These are phyloP conservation scores for Manis pentadactyla DNA, from an alignment of 2,797 vertebrate species.

Conservation along the genomic window DNA sequence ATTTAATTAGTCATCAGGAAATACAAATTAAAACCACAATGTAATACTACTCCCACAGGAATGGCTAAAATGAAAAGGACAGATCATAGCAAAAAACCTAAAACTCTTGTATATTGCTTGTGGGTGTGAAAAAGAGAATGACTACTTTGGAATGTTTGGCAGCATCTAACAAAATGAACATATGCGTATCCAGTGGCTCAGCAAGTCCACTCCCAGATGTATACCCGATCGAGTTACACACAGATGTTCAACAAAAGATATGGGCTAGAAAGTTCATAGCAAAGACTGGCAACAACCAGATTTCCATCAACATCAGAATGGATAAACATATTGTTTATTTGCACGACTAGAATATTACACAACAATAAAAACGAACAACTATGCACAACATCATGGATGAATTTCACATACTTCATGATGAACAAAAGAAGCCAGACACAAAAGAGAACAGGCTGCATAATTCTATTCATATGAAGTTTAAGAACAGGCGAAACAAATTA, in stretches of 20 bases:
- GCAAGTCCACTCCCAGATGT: not conserved
- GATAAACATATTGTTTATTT: not conserved
- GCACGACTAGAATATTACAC: not conserved
- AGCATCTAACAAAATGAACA: not conserved
- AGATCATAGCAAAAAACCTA: not conserved
- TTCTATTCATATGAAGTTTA: not conserved
- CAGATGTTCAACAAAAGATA: not conserved
- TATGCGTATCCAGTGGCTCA: not conserved
- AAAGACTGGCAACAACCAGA: not conserved
- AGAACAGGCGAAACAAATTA: not conserved
- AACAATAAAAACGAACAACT: not conserved
- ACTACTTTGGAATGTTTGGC: not conserved
- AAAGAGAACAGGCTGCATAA: not conserved
- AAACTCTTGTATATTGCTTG: not conserved
- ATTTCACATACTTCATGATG: not conserved
- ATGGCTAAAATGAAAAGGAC: not conserved
- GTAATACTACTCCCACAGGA: not conserved
- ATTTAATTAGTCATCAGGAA: constrained; percentile 32
- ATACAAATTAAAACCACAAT: not conserved
- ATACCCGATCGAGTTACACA: not conserved
- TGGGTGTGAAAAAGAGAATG: not conserved
- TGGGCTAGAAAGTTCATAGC: not conserved
- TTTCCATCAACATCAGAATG: not conserved
- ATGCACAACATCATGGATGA: not conserved
- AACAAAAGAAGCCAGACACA: constrained; percentile 1